These are phyloP conservation scores for Typhlomys cinereus DNA, from an alignment of 2,113 vertebrate species.

Conservation along the genomic window DNA sequence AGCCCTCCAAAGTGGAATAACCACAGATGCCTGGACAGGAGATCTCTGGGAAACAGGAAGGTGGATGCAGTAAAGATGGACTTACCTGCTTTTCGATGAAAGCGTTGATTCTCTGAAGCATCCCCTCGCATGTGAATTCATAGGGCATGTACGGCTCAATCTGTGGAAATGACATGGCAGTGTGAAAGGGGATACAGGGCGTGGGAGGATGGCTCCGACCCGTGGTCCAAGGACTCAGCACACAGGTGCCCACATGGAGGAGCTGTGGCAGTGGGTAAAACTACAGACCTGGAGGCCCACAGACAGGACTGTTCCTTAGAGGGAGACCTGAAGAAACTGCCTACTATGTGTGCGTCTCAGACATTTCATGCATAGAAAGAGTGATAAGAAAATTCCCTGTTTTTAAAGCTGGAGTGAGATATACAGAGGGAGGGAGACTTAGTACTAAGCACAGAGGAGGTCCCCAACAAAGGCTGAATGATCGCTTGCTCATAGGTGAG, in stretches of 20 bases:
- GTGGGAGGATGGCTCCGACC: fast-evolving
- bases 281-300: not conserved
- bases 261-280: not conserved
- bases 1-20: not conserved
- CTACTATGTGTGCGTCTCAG: not conserved
- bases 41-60: not conserved
- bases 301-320: not conserved
- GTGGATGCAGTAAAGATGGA: not conserved
- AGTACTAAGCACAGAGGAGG: not conserved
- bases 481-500: not conserved
- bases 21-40: not conserved
- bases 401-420: not conserved
- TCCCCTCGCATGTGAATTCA: constrained; percentile 98
- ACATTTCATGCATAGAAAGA: not conserved
- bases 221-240: not conserved
- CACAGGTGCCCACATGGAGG: not conserved
- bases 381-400: not conserved
- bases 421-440: not conserved
- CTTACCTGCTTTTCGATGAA: constrained; percentile 98
- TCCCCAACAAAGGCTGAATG: not conserved
- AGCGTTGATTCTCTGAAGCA: constrained; percentile 97
- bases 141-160: constrained; percentile 98
- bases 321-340: not conserved
- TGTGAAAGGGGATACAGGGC: not conserved
- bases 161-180: constrained; percentile 80